These are phyloP conservation scores for Drosophila koepferae DNA, from an alignment of 2,888 invertebrate genomes.

Conservation along the genomic window DNA sequence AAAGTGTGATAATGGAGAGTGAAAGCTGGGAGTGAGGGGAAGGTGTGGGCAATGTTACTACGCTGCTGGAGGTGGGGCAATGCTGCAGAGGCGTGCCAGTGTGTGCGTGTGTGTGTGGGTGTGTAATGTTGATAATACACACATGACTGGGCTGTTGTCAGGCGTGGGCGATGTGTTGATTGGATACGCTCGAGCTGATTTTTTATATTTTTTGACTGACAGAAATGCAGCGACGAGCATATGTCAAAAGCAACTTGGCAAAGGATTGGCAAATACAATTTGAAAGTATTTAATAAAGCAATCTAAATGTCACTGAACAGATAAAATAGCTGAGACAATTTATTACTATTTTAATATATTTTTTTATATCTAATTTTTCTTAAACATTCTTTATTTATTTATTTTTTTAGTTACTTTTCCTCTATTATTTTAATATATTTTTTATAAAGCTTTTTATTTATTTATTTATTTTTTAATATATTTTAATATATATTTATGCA, in stretches of 20 bases:
- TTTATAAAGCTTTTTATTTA: no score
- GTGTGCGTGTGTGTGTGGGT: constrained; percentile 5
- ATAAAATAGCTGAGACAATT: not conserved
- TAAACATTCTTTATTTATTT: no score
- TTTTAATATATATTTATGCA: no score
- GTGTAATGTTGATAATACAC: constrained; percentile 31
- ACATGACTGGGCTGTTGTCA: constrained; percentile 50
- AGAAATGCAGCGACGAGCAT: not conserved
- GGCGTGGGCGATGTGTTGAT: constrained; percentile 58
- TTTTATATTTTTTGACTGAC: not conserved
- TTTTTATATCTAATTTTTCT: no score
- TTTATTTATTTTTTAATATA: no score
- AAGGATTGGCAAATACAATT: constrained; percentile 4
- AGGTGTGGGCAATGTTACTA: constrained; percentile 3
- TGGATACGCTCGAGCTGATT: constrained; percentile 49
- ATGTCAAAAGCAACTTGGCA: constrained; percentile 1
- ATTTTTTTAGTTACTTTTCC: no score
- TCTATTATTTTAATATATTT: no score
- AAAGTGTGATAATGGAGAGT: constrained; percentile 41
- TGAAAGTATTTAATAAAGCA: constrained; percentile 18
- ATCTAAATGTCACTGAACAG: not conserved
- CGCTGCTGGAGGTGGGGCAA: not conserved
- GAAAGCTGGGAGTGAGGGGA: not conserved
- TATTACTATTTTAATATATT: no score
- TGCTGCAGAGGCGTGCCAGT: not conserved